Base-by-base conservation (phyloP, 2,888 invertebrate genomes). In the Pilophorus perplexus region DNA sequence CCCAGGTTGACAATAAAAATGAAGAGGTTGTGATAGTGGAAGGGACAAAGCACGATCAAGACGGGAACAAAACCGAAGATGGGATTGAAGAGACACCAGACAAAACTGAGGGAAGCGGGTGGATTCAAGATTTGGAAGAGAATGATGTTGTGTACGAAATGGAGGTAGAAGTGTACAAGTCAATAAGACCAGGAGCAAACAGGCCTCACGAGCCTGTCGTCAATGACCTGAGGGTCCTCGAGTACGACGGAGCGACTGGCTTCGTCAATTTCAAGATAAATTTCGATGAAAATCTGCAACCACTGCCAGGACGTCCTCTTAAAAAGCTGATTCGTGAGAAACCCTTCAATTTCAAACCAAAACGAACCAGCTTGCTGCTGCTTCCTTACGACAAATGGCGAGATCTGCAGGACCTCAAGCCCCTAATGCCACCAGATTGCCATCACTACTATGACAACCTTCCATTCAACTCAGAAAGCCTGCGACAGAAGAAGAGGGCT, bases 161-260 rank as follows among this genome's bases (percentile, higher is more conserved):
- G n/a, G n/a, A n/a, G n/a, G n/a, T n/a, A n/a, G n/a, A n/a, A n/a
- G n/a, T n/a, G n/a, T 66, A 67, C 48, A 27, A 48, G 10, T 69
- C 64, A 27, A 68, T 68, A 59, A 28, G 68, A 6, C 68, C 68
- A n/a, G 68, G 66, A 28, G 28, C 48, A 23, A 62, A 64, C 23
- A 40, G 40, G 12, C 60, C 48, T 14, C n/a, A n/a, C n/a, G 68
- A 68, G 54, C 66, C 68, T 12, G 25, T 37, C 14, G 60, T 68
- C 3, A 62, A 54, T 12, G 25, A 68, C 37, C 14, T 68, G 16
- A 38, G 46, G 42, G 38, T 40, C 23, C 37, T 68, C 1, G 42
- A 59, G 59, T 65, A 68, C 46, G 22, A 46, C 38, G 52, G 52
- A 2, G 22, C 48, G n/a, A 40, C 42, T 8, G 37, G 27, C 2